Evolutionary conservation across 1,140 invertebrate genomes (phyloP), one percentile per base, ranked within the genome.

Genomic region (Scaptodrosophila lebanonensis): DNA sequence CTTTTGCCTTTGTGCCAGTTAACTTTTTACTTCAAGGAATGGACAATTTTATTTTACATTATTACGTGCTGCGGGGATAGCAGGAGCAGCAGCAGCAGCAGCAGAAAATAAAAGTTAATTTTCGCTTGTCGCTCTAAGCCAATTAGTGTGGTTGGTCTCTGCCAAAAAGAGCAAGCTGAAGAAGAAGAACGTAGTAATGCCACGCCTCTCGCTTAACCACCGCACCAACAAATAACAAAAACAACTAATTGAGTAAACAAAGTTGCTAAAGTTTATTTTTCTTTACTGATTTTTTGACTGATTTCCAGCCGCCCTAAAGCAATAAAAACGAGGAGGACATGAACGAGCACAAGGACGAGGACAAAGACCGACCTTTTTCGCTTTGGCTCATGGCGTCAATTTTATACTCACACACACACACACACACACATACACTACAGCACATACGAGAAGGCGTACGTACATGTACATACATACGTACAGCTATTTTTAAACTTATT

Each of bases 111-210:
- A 77, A 77, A 79, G 72, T 82, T 79, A 73, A 79, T 79, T 79
- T 82, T 79, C 73, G 75, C 68, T 73, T 79, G 73, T 79, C 73
- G 73, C 73, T 79, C 75, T 79, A 82, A 79, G 73, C 73, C 73
- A 79, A 79, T 79, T 79, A 79, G 75, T 79, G 72, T 56, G 63
- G 58, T 52, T 25, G 22, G 3, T 8, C 35, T 32, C 36, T n/a
- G 27, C 45, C 25, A 60, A 29, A 50, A 38, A 35, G 33, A 7
- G 39, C 48, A 17, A 56, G 33, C 12, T 17, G n/a, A n/a, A n/a
- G n/a, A n/a, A n/a, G 13, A 16, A 36, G n/a, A 15, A 13, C 11
- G 12, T 11, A 15, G 15, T 6, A 18, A 30, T 17, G 29, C 16
- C 18, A 17, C 22, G 11, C 8, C 47, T n/a, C 30, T 25, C n/a